phyloP scores from a whole-genome alignment of 2,797 vertebrate genomes.

The Avahi laniger region DNA sequence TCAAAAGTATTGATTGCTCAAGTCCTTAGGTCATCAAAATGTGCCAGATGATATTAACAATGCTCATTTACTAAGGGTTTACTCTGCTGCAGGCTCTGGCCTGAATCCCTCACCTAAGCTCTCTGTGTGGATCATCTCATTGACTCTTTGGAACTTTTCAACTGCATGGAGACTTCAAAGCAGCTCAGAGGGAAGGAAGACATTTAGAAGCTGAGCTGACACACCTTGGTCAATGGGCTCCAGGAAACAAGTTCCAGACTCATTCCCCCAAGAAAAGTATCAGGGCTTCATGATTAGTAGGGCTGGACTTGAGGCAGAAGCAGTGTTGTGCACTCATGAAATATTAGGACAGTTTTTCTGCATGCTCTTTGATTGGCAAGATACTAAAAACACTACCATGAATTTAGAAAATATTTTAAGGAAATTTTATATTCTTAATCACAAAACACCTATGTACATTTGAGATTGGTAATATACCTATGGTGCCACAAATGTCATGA shows the following conservation, averaged over 20 bases:
- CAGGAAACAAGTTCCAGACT: background rate
- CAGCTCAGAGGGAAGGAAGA: background rate
- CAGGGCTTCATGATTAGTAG: background rate
- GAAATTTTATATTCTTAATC: background rate
- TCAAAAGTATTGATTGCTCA: background rate
- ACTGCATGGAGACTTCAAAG: background rate
- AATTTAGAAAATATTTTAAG: constrained; percentile 21
- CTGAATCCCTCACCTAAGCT: background rate
- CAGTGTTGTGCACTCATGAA: background rate
- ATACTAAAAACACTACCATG: background rate
- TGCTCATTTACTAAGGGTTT: background rate
- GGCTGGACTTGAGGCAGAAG: background rate
- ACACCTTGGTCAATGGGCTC: background rate
- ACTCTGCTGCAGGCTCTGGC: background rate
- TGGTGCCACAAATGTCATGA: background rate
- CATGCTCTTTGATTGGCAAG: background rate
- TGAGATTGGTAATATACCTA: background rate
- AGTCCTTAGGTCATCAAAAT: background rate
- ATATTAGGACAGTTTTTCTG: background rate
- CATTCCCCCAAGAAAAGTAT: background rate
- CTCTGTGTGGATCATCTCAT: background rate
- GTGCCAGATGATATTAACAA: background rate
- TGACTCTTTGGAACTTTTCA: background rate
- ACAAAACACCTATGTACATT: background rate
- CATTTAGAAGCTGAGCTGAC: background rate